Base-by-base conservation (phyloP, 2,888 invertebrate species). In the Acrocyrtus sp. region DNA sequence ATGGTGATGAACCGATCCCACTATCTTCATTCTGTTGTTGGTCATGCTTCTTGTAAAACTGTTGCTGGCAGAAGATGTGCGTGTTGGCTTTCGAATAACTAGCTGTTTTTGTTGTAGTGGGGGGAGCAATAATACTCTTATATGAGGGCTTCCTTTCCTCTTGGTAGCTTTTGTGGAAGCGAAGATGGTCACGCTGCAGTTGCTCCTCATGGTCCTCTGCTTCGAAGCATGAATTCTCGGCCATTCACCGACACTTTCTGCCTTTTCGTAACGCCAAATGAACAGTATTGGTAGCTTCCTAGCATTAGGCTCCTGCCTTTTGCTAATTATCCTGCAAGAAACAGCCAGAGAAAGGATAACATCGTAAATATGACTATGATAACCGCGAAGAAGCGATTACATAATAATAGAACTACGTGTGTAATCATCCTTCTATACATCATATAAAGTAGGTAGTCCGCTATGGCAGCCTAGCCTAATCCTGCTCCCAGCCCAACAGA, bases 181-280 rank as follows among this genome's bases (percentile, higher is more conserved):
- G 50, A n/a, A n/a, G n/a, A 29, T 72, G 72, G 63, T 72, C 65
- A 72, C 72, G 72, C 75, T 75, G 72, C 68, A 72, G 76, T 69
- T 76, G 76, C 72, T 78, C 74, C 69, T 74, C 78, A 76, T 78
- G 78, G 76, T 78, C 78, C 72, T 73, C 57, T 58, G 61, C 68
- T 62, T 76, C 76, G 72, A 74, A 69, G 66, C 74, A 70, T 67
- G 72, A 69, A 72, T 78, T 76, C 63, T 78, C 78, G 76, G 76
- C 78, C 78, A 78, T 78, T 78, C 78, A 78, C 76, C 72, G 76
- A 56, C 67, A 61, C 56, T 68, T 73, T 58, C 63, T 47, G 63
- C 62, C 70, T 45, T 70, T 57, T 57, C 62, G 70, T 48, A 43
- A 69, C 69, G 61, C 69, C 56, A 69, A 69, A 56, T 70, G 57